Conservation (phyloP, 2,888 invertebrate species). For the Callyntrura guangdongensis region DNA sequence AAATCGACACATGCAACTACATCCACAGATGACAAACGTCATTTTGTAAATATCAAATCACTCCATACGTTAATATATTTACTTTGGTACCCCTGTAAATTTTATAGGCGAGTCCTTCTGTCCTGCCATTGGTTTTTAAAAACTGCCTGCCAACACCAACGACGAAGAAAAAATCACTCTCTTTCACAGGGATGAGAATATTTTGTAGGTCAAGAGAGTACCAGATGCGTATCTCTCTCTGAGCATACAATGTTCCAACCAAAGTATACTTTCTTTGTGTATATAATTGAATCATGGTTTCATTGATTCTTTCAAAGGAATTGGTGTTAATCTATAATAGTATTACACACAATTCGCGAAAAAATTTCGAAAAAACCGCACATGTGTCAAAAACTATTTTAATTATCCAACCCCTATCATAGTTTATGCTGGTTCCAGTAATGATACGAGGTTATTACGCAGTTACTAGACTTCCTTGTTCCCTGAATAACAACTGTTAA, state of each 20-base stretch:
- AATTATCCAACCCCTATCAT: neutral
- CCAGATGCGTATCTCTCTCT: too few species aligned
- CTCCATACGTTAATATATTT: neutral
- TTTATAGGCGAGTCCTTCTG: neutral
- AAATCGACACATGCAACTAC: slow-evolving; percentile 43
- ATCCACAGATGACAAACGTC: slow-evolving; percentile 45
- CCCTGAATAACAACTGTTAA: slow-evolving; percentile 72
- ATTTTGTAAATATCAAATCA: slow-evolving; percentile 66
- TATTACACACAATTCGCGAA: neutral
- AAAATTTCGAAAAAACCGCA: slow-evolving; percentile 2
- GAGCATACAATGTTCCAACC: neutral
- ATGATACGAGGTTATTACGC: neutral
- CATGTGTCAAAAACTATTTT: neutral
- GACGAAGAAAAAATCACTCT: neutral
- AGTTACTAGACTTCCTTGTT: slow-evolving; percentile 54
- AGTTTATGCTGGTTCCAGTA: neutral
- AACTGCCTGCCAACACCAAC: neutral
- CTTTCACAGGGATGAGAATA: neutral
- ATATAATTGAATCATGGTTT: slow-evolving; percentile 5
- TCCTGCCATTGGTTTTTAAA: slow-evolving; percentile 4
- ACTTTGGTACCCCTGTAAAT: neutral
- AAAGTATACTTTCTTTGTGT: neutral
- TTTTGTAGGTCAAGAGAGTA: neutral
- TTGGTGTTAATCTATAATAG: neutral
- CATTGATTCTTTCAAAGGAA: neutral